Evolutionary conservation across 2,113 vertebrate genomes (phyloP), one percentile per base, ranked within the genome.

Genomic region (Trinectes maculatus): DNA sequence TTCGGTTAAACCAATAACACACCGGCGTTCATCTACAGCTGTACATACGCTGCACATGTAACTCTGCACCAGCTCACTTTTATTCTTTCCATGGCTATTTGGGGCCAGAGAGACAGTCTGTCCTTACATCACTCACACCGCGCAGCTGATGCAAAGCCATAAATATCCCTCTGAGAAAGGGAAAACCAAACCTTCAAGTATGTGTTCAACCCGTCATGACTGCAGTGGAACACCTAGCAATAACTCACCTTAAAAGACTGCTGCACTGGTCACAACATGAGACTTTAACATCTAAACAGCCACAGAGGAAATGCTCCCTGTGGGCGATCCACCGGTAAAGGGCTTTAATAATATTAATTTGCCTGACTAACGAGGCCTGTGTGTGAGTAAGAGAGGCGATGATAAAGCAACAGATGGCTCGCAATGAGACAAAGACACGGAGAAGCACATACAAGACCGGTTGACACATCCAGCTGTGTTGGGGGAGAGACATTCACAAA

Each of bases 131-230:
- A 89, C 81, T 85, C 85, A 64, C 83, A 67, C 53, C 19, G 83
- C 82, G 71, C 89, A 90, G 84, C 87, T 89, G 87, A 89, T 89
- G 78, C 83, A 77, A 90, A 77, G 67, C 92, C 89, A 92, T 87
- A 93, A 93, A 93, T 93, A 92, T 85, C 86, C 78, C 87, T 78
- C 82, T 72, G 85, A 86, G 87, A 88, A 86, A 85, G 74, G 59
- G 85, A 84, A 84, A 87, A 80, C 74, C 70, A 71, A 89, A 86
- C 74, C 82, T 82, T 63, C 55, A 74, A 76, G 72, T 66, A 86
- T 68, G 73, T 34, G 67, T 43, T 63, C 16, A 16, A 15, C 51
- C 61, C 0, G 6, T 44, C 71, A 79, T 37, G 71, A 68, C 67
- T 63, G 61, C 77, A 68, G 59, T 15, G 68, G 62, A 81, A 69